Conservation (phyloP, 2,888 invertebrate species). For the Sthenelais limicola region DNA sequence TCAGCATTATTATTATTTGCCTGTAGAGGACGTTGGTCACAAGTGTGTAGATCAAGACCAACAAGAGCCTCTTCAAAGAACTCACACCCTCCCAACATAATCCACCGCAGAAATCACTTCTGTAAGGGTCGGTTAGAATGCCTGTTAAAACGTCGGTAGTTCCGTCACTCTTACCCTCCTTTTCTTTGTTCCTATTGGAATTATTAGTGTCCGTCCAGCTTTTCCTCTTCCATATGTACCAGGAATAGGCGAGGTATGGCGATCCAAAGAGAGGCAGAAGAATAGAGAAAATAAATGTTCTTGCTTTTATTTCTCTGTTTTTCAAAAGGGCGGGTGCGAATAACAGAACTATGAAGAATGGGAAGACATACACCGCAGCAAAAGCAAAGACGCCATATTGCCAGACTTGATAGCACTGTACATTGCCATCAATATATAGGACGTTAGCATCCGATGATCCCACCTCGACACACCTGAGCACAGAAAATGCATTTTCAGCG, state of each 20-base stretch:
- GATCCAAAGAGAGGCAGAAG: slow-evolving; percentile 12
- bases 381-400: slow-evolving; percentile 18
- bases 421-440: slow-evolving; percentile 13
- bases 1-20: slow-evolving; percentile 5
- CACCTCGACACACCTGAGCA: slow-evolving; percentile 1
- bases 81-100: slow-evolving; percentile 37
- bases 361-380: slow-evolving; percentile 8
- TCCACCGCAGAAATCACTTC: neutral
- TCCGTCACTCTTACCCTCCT: neutral
- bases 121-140: slow-evolving; percentile 21
- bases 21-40: slow-evolving; percentile 24
- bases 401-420: slow-evolving; percentile 14
- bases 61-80: neutral
- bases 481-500: slow-evolving; percentile 17
- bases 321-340: slow-evolving; percentile 10
- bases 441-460: neutral
- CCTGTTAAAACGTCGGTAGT: neutral
- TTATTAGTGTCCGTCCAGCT: neutral
- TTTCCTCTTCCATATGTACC: neutral
- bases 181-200: neutral
- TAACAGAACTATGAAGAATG: slow-evolving; percentile 25
- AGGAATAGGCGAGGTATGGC: slow-evolving; percentile 4
- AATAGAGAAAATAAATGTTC: neutral
- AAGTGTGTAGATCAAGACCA: neutral
- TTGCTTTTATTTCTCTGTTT: neutral